Percentiles rank a stretch among this genome's conserved stretches.
These are phyloP conservation scores for Polia nebulosa DNA, from an alignment of 2,888 invertebrate genomes.

Conservation along the genomic window DNA sequence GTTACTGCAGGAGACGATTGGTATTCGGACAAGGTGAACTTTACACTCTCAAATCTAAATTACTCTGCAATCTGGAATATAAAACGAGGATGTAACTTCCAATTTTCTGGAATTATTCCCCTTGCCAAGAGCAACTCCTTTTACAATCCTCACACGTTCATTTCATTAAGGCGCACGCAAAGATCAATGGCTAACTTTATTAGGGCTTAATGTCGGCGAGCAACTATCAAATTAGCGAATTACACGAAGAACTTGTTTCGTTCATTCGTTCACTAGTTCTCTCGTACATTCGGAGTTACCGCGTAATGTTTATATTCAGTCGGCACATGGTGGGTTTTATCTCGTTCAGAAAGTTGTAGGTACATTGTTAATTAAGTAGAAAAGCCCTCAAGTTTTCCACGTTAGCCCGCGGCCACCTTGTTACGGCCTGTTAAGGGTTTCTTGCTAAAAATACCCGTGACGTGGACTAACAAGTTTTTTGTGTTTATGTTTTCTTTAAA, in stretches of 20 bases:
- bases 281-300: slow-evolving; percentile 65
- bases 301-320: slow-evolving; percentile 78
- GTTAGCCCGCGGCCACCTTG: slow-evolving; percentile 82
- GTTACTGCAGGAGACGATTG: slow-evolving; percentile 26
- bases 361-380: slow-evolving; percentile 83
- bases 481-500: slow-evolving; percentile 33
- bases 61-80: neutral
- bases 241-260: slow-evolving; percentile 64
- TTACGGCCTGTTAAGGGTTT: slow-evolving; percentile 77
- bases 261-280: slow-evolving; percentile 43
- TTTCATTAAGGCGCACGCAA: slow-evolving; percentile 45
- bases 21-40: slow-evolving; percentile 10
- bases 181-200: slow-evolving; percentile 64
- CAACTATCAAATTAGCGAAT: slow-evolving; percentile 68
- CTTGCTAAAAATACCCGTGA: slow-evolving; percentile 61
- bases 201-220: slow-evolving; percentile 55
- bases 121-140: slow-evolving; percentile 3
- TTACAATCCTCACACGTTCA: slow-evolving; percentile 12
- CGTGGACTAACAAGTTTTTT: slow-evolving; percentile 50
- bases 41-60: slow-evolving; percentile 24
- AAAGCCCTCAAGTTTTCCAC: slow-evolving; percentile 82
- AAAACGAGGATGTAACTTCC: neutral
- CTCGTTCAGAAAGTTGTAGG: slow-evolving; percentile 77
- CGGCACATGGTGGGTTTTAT: slow-evolving; percentile 77
- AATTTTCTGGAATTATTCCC: neutral